phyloP scores from a whole-genome alignment of 2,113 vertebrate species.

The Epinephelus lanceolatus region DNA sequence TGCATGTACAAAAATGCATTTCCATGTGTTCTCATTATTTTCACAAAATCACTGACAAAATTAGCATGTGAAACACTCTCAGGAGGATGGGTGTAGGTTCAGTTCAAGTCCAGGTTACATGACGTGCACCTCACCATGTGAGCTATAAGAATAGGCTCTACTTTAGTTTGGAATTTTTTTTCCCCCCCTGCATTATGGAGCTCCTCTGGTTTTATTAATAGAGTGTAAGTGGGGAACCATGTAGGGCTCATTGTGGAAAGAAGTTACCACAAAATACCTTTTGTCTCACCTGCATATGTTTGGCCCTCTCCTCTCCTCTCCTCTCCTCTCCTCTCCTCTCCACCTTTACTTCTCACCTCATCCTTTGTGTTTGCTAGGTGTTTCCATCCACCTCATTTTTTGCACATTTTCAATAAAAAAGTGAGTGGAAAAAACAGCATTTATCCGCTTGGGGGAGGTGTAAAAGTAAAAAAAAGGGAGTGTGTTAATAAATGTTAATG shows the following conservation, averaged over 20 bases:
- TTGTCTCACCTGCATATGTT: neutral
- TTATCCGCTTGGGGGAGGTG: too few relatives aligned
- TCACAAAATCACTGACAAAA: neutral
- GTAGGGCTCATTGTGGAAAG: neutral
- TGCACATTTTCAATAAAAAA: too few relatives aligned
- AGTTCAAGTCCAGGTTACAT: neutral
- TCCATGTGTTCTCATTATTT: neutral
- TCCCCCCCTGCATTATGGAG: neutral
- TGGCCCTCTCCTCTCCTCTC: neutral
- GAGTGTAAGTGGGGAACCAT: conserved; percentile 5
- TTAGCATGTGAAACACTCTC: neutral
- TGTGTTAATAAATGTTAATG: too few relatives aligned
- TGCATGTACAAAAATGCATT: neutral
- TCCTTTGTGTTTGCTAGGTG: too few relatives aligned
- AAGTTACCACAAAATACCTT: neutral
- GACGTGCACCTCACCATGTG: neutral
- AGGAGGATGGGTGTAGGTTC: neutral
- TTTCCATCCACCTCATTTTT: too few relatives aligned
- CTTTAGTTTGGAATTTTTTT: neutral
- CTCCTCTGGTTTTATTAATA: conserved; percentile 15
- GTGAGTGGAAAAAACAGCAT: too few relatives aligned
- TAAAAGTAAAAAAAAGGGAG: too few relatives aligned
- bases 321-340: neutral
- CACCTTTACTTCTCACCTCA: too few relatives aligned
- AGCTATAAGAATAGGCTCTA: neutral